Percentiles rank a stretch among this genome's conserved stretches.
Evolutionary conservation across 2,888 invertebrate species (phyloP).

Genomic region (Lithophane ornitopus): DNA sequence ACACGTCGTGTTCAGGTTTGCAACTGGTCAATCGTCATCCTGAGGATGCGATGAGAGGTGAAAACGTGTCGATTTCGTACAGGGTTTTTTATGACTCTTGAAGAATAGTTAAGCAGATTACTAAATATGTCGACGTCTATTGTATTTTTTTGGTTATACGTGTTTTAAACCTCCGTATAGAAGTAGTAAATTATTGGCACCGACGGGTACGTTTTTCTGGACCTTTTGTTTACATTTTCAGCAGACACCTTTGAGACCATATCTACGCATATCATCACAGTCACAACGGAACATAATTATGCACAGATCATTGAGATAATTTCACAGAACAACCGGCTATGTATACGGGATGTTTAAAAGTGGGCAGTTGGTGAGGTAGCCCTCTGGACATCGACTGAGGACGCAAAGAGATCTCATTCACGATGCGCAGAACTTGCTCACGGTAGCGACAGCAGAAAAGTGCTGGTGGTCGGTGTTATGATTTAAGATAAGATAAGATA

Average conservation of each 20-base stretch:
- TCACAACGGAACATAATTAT: background rate
- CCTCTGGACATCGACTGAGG: conserved; percentile 32
- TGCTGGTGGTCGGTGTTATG: background rate
- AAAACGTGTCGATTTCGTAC: too few species aligned
- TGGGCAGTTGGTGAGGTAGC: conserved; percentile 2
- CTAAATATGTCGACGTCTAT: too few species aligned
- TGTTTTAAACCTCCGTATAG: too few species aligned
- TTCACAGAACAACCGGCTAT: background rate
- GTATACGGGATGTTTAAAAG: background rate
- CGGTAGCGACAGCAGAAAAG: conserved; percentile 50
- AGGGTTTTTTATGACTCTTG: too few species aligned
- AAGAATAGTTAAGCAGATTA: too few species aligned
- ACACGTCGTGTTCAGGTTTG: too few species aligned
- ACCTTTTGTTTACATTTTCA: background rate
- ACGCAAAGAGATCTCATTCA: conserved; percentile 48
- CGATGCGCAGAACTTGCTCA: conserved; percentile 27
- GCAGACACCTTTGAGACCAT: background rate
- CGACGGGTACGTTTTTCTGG: background rate
- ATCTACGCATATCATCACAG: background rate
- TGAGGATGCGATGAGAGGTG: too few species aligned
- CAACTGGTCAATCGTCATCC: too few species aligned
- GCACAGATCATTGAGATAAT: background rate
- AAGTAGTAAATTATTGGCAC: background rate
- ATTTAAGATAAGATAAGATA: too few species aligned
- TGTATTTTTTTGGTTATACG: too few species aligned